Conservation (phyloP, 2,888 invertebrate species). For the Phengaris alcon region DNA sequence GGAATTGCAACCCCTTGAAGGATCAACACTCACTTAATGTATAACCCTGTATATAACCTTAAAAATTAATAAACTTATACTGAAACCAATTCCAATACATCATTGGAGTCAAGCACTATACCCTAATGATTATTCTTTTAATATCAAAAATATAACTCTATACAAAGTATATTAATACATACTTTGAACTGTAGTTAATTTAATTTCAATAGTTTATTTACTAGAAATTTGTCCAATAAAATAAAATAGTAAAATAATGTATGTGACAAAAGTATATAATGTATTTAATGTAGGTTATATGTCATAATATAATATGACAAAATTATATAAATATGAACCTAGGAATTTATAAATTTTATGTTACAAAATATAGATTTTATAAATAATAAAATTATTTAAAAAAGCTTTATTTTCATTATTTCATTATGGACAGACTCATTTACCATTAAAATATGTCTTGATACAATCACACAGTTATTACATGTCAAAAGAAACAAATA, state of each 20-base stretch:
- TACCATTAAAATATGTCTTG: neutral
- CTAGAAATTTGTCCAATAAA: neutral
- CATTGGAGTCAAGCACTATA: neutral
- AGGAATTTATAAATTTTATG: neutral
- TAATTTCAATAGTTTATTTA: neutral
- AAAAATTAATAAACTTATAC: neutral
- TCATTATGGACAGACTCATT: neutral
- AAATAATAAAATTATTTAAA: neutral
- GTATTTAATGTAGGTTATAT: neutral
- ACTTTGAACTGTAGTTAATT: neutral
- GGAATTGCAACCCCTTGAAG: no score
- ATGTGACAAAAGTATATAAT: neutral
- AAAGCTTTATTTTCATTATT: neutral
- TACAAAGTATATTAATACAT: neutral
- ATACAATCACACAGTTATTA: neutral
- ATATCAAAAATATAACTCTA: neutral
- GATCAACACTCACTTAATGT: neutral
- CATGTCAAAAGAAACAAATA: neutral
- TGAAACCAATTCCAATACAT: neutral
- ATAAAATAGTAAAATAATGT: neutral
- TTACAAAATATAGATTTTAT: neutral
- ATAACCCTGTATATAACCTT: neutral
- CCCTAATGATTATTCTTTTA: neutral
- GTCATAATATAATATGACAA: neutral
- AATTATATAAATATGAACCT: neutral